Percentiles rank a stretch among this genome's conserved stretches.
phyloP scores from a whole-genome alignment of 2,113 vertebrate species.

The Rutilus rutilus region DNA sequence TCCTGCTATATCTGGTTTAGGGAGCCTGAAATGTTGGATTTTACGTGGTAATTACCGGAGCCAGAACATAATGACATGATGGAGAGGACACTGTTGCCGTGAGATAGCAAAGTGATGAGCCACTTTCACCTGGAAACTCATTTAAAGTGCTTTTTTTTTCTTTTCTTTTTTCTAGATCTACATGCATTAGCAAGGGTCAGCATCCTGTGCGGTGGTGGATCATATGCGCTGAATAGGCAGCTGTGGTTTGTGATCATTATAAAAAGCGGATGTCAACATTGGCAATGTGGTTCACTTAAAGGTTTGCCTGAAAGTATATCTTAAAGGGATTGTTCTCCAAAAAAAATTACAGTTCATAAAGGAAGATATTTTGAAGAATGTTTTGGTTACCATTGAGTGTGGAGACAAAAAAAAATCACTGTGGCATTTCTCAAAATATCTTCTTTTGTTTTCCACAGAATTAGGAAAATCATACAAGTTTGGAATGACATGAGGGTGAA shows the following conservation, averaged over 20 bases:
- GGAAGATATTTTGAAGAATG: not conserved
- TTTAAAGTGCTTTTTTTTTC: not conserved
- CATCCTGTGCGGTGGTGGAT: not conserved
- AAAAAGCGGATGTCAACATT: not conserved
- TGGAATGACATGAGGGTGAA: not conserved
- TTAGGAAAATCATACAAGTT: not conserved
- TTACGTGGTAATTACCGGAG: constrained; percentile 10
- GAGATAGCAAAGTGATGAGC: constrained; percentile 33
- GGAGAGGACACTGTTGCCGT: constrained; percentile 10
- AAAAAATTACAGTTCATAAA: not conserved
- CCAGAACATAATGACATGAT: constrained; percentile 26
- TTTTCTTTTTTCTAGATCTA: not conserved
- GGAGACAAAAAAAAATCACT: too few relatives aligned
- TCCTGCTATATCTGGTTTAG: not conserved
- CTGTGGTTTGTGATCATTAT: not conserved
- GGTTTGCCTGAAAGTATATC: not conserved
- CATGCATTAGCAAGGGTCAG: not conserved
- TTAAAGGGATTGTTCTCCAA: not conserved
- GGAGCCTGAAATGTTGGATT: constrained; percentile 20
- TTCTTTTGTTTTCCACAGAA: too few relatives aligned
- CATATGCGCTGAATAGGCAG: not conserved
- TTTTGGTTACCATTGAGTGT: not conserved
- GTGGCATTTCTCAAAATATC: too few relatives aligned
- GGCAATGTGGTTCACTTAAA: not conserved
- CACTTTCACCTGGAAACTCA: constrained; percentile 3